Evolutionary conservation across 2,888 invertebrate species (phyloP).

Genomic region (Melolontha melolontha): DNA sequence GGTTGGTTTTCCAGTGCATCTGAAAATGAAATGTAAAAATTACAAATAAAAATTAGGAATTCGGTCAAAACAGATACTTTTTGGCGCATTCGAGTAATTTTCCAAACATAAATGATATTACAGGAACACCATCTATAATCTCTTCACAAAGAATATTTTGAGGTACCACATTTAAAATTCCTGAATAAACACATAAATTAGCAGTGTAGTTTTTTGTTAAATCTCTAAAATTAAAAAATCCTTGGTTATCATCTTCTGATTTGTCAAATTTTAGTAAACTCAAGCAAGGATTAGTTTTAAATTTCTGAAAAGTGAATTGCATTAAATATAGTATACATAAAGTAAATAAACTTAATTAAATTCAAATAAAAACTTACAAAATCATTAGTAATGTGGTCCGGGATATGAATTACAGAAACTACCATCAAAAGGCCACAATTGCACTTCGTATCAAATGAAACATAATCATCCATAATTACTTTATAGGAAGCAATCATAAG

Average conservation of each 20-base stretch:
- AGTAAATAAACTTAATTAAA: background rate
- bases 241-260: slow-evolving; percentile 45
- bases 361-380: slow-evolving; percentile 37
- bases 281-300: slow-evolving; percentile 50
- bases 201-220: slow-evolving; percentile 43
- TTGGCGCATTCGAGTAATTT: slow-evolving; percentile 58
- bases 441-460: slow-evolving; percentile 75
- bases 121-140: slow-evolving; percentile 50
- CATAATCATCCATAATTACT: slow-evolving; percentile 63
- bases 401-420: slow-evolving; percentile 64
- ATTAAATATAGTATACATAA: background rate
- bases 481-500: slow-evolving; percentile 50
- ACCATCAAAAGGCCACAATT: slow-evolving; percentile 72
- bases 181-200: slow-evolving; percentile 54
- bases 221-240: slow-evolving; percentile 26
- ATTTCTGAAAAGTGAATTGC: slow-evolving; percentile 49
- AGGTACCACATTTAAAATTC: slow-evolving; percentile 54
- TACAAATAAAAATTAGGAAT: slow-evolving; percentile 37
- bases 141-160: slow-evolving; percentile 49
- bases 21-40: slow-evolving; percentile 47
- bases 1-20: slow-evolving; percentile 55
- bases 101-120: slow-evolving; percentile 56
- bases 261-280: slow-evolving; percentile 49
- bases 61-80: slow-evolving; percentile 53
- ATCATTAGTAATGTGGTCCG: slow-evolving; percentile 51